A percentile compares a stretch with the other conserved stretches of the same genome.
Evolutionary conservation across 1,140 invertebrate species (phyloP).

Genomic region (Gonatopus flavifemur): DNA sequence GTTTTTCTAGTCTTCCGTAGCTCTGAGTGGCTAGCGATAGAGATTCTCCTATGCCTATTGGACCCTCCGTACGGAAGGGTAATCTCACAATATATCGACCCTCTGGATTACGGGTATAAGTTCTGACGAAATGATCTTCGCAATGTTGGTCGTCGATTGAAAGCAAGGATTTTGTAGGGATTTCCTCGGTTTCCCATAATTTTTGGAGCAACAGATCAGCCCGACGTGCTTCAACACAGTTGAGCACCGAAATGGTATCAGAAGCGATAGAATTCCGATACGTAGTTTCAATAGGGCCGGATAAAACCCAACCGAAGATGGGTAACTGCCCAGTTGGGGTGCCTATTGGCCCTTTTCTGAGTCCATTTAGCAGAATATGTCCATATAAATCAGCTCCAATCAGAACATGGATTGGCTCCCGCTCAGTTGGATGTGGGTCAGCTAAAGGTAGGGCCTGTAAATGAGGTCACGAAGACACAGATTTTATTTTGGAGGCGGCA

Average conservation of each 20-base stretch:
- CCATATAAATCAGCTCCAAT: constrained; percentile 19
- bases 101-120: no score
- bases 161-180: not conserved
- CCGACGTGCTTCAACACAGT: constrained; percentile 1
- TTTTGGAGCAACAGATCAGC: constrained; percentile 12
- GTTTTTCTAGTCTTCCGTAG: no score
- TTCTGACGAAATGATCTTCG: not conserved
- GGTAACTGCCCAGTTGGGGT: no score
- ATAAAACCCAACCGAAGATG: constrained; percentile 14
- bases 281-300: constrained; percentile 6
- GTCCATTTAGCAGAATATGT: not conserved
- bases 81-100: no score
- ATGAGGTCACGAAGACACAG: constrained; percentile 12
- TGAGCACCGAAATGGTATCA: not conserved
- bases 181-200: constrained; percentile 41
- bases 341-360: constrained; percentile 11
- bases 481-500: not conserved
- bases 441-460: constrained; percentile 8
- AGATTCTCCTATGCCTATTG: no score
- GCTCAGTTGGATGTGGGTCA: constrained; percentile 13
- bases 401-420: constrained; percentile 9
- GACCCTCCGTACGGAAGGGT: no score
- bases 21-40: no score
- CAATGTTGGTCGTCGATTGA: not conserved
- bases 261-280: no score